A percentile compares a stretch with the other conserved stretches of the same genome.
phyloP scores from a whole-genome alignment of 2,888 invertebrate genomes.

The Julus scanicus region DNA sequence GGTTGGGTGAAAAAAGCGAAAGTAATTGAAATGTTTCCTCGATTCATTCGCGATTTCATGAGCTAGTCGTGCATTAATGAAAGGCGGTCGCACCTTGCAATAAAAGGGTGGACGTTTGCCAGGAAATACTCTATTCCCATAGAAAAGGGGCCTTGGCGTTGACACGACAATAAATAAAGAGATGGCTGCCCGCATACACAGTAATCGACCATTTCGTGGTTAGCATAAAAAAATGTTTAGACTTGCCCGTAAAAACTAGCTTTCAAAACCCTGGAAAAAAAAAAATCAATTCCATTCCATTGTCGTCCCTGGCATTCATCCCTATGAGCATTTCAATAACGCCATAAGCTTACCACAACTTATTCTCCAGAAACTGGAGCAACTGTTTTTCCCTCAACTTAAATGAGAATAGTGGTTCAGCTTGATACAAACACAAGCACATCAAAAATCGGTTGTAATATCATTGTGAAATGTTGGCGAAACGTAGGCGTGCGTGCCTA shows the following conservation, averaged over 20 bases:
- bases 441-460: neutral
- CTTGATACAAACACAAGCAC: no score
- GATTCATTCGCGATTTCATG: neutral
- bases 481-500: neutral
- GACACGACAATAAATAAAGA: neutral
- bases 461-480: neutral
- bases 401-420: no score
- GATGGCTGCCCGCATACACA: neutral
- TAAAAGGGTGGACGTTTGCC: neutral
- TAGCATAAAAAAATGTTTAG: neutral
- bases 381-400: no score
- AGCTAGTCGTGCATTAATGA: neutral
- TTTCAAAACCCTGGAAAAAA: neutral
- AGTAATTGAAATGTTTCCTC: constrained; percentile 11
- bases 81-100: neutral
- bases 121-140: neutral
- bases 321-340: no score
- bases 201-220: constrained; percentile 9
- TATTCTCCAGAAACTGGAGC: no score
- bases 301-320: neutral
- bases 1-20: neutral
- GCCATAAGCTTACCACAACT: no score
- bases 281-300: neutral
- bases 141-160: neutral
- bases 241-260: neutral